These are phyloP conservation scores for Heteronetta atricapilla DNA, from an alignment of 2,113 vertebrate species.

Conservation along the genomic window DNA sequence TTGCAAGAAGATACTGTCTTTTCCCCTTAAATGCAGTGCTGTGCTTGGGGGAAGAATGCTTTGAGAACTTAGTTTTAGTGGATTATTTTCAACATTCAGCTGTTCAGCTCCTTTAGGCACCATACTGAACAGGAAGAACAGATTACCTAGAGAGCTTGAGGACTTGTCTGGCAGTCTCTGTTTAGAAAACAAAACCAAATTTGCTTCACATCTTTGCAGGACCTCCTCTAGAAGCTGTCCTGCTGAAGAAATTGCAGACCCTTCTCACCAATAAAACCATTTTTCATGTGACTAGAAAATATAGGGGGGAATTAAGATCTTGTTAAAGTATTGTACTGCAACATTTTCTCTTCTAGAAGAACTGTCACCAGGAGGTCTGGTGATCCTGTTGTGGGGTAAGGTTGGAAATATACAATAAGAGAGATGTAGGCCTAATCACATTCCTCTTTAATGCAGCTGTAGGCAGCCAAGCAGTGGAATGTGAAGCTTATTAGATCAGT, in stretches of 20 bases:
- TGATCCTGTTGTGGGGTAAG: not conserved
- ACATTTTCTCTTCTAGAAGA: not conserved
- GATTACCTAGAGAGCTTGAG: not conserved
- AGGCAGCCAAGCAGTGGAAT: not conserved
- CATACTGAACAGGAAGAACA: not conserved
- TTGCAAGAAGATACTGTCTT: not conserved
- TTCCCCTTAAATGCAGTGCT: not conserved
- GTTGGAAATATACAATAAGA: not conserved
- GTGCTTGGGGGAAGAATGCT: not conserved
- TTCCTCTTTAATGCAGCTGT: not conserved
- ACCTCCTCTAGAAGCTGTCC: not conserved
- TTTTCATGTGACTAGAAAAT: not conserved
- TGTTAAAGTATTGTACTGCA: not conserved
- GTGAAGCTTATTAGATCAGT: not conserved
- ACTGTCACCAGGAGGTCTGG: not conserved
- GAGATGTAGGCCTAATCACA: not conserved
- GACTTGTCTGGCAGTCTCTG: not conserved
- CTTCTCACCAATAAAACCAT: not conserved
- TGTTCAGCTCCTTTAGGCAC: not conserved
- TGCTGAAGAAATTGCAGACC: not conserved
- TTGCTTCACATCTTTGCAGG: not conserved
- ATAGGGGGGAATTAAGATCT: no score
- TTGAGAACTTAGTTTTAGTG: not conserved
- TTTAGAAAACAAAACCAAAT: not conserved
- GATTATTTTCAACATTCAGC: not conserved